phyloP scores from a whole-genome alignment of 2,113 vertebrate genomes.

The Eretmochelys imbricata region DNA sequence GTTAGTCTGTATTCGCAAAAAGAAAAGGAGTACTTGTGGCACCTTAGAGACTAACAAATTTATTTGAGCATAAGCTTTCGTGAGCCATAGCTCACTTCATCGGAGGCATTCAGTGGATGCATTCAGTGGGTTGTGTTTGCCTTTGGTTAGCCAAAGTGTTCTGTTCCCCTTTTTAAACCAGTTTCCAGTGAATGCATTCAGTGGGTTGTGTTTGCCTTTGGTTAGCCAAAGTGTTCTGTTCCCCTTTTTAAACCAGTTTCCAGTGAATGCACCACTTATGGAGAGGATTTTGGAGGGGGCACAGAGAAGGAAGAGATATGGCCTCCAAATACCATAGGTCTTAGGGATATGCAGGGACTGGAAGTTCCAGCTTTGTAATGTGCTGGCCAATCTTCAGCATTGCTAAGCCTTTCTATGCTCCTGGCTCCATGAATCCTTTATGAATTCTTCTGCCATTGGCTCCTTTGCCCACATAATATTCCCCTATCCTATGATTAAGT shows the following conservation, averaged over 20 bases:
- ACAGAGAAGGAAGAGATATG: fast-evolving
- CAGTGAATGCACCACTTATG: fast-evolving
- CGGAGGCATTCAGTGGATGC: too few species aligned
- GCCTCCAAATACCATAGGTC: background rate
- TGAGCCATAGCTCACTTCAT: too few species aligned
- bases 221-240: background rate
- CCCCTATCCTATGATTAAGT: background rate
- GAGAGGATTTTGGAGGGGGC: background rate
- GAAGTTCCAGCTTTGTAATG: background rate
- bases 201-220: background rate
- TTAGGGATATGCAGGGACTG: background rate
- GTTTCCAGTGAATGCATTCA: background rate
- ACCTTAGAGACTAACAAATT: too few species aligned
- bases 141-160: background rate
- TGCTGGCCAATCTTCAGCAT: background rate
- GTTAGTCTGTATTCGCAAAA: too few species aligned
- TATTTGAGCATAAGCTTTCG: too few species aligned
- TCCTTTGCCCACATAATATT: background rate
- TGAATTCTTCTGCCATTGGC: background rate
- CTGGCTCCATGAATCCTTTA: background rate
- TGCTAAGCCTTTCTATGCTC: background rate
- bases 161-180: background rate
- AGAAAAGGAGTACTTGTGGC: too few species aligned
- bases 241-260: background rate
- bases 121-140: background rate